phyloP scores from a whole-genome alignment of 2,113 vertebrate genomes.

The Paraplagusia blochii region DNA sequence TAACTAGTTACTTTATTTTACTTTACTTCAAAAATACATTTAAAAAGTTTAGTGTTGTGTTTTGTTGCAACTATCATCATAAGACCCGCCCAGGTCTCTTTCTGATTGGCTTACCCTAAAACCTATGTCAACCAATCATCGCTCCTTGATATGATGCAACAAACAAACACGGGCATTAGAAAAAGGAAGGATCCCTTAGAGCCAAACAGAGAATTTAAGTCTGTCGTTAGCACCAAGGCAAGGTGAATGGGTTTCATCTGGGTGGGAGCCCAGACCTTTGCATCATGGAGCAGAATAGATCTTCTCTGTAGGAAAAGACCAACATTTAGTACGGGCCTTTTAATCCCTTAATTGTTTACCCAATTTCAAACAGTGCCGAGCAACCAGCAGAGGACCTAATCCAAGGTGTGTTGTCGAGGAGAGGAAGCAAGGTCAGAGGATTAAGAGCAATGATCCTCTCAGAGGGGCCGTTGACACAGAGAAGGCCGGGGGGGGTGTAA shows the following conservation, averaged over 20 bases:
- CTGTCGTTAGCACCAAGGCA: constrained; percentile 54
- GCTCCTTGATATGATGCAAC: no score
- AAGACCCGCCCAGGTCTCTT: no score
- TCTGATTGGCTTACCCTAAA: no score
- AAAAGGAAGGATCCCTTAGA: constrained; percentile 41
- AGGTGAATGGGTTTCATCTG: constrained; percentile 44
- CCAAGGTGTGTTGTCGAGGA: constrained; percentile 71
- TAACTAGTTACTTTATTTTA: no score
- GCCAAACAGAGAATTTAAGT: constrained; percentile 35
- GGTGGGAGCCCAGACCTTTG: constrained; percentile 58
- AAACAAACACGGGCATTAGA: not conserved
- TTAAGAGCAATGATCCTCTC: constrained; percentile 75
- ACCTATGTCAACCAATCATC: no score
- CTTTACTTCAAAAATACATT: no score
- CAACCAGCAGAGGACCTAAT: constrained; percentile 52
- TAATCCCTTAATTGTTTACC: constrained; percentile 76
- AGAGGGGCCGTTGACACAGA: constrained; percentile 58
- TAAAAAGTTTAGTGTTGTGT: no score
- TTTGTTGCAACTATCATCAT: no score
- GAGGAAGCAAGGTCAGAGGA: constrained; percentile 70
- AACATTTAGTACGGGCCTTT: constrained; percentile 58
- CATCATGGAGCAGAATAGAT: constrained; percentile 50
- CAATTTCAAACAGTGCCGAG: constrained; percentile 58
- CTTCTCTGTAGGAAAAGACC: constrained; percentile 49
- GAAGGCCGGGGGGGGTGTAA: constrained; percentile 39